phyloP scores from a whole-genome alignment of 2,797 vertebrate species.

The Notoglanidium macrostoma region DNA sequence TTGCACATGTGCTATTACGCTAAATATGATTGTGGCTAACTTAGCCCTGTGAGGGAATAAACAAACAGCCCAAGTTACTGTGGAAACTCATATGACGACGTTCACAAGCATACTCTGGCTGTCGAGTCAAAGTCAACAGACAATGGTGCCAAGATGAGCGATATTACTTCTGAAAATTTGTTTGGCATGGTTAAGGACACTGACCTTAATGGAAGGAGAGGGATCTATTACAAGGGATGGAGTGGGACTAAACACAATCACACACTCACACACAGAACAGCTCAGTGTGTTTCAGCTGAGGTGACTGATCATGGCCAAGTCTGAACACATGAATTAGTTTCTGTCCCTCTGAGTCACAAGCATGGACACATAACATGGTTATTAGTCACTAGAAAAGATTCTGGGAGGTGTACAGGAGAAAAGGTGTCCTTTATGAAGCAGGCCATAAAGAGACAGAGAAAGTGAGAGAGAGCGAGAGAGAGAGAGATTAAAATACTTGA shows the following conservation, averaged over 20 bases:
- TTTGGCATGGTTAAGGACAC: conserved; percentile 54
- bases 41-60: conserved; percentile 41
- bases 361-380: conserved; percentile 15
- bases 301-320: conserved; percentile 66
- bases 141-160: conserved; percentile 69
- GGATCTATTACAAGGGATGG: conserved; percentile 67
- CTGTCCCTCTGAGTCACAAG: conserved; percentile 65
- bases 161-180: conserved; percentile 61
- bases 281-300: conserved; percentile 65
- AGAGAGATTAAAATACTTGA: conserved; percentile 38
- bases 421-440: conserved; percentile 51
- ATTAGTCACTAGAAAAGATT: conserved; percentile 46
- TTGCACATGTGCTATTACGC: conserved; percentile 42
- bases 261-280: conserved; percentile 56
- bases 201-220: conserved; percentile 70
- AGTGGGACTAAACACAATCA: conserved; percentile 60
- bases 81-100: conserved; percentile 70
- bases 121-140: conserved; percentile 69
- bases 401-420: conserved; percentile 18
- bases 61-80: conserved; percentile 71
- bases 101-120: conserved; percentile 62
- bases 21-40: conserved; percentile 44
- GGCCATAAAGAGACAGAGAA: conserved; percentile 69
- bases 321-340: conserved; percentile 65
- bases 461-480: conserved; percentile 45